A percentile compares a stretch with the other conserved stretches of the same genome.
Conservation (phyloP, 2,888 invertebrate species). For the Troides oblongomaculatus region DNA sequence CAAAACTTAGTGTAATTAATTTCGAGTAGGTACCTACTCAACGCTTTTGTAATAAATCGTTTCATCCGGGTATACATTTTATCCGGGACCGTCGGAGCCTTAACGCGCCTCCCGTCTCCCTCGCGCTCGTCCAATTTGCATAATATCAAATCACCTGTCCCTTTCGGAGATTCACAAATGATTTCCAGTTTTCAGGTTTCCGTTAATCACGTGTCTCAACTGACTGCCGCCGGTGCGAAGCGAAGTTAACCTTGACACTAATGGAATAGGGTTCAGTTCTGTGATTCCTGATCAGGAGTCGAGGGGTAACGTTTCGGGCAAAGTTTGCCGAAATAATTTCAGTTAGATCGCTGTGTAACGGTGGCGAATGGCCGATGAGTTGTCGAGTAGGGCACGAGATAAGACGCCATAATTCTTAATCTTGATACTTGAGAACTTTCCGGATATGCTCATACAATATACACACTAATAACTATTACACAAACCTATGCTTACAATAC, state of each 20-base stretch:
- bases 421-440: conserved; percentile 35
- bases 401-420: conserved; percentile 74
- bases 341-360: conserved; percentile 65
- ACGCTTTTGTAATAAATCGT: conserved; percentile 80
- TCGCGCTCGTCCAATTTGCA: conserved; percentile 61
- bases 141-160: conserved; percentile 74
- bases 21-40: conserved; percentile 76
- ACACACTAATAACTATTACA: no score
- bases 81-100: conserved; percentile 62
- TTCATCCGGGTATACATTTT: conserved; percentile 76
- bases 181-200: conserved; percentile 76
- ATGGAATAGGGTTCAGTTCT: conserved; percentile 44
- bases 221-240: conserved; percentile 36
- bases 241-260: conserved; percentile 43
- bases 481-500: no score
- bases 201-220: conserved; percentile 73
- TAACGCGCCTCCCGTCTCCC: conserved; percentile 52
- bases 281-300: conserved; percentile 13
- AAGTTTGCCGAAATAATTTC: conserved; percentile 75
- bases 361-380: conserved; percentile 66
- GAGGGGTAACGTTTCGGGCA: conserved; percentile 46
- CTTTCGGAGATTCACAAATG: conserved; percentile 73
- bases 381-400: conserved; percentile 66
- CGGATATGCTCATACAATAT: background rate
- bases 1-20: conserved; percentile 64